Percentiles rank a stretch among this genome's conserved stretches.
Conservation (phyloP, 2,113 vertebrate species). For the Mellivora capensis region DNA sequence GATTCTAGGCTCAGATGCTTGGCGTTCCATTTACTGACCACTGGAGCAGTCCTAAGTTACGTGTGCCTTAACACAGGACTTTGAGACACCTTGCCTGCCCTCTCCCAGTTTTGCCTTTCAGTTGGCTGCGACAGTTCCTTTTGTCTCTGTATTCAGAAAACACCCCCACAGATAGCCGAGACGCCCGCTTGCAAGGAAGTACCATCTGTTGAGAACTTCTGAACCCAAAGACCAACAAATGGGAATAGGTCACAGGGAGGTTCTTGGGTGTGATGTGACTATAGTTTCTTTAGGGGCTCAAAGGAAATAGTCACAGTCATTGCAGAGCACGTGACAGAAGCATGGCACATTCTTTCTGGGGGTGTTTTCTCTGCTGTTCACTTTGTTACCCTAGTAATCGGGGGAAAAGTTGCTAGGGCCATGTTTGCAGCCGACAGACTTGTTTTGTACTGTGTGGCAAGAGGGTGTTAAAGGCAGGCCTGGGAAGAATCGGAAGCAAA, state of each 20-base stretch:
- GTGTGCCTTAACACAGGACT: accelerated
- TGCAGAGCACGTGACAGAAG: neutral
- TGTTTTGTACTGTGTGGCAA: neutral
- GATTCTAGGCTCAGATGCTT: neutral
- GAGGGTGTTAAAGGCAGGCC: slow-evolving; percentile 33
- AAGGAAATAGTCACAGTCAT: neutral
- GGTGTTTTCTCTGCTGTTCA: slow-evolving; percentile 64
- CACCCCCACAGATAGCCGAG: neutral
- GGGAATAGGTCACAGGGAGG: neutral
- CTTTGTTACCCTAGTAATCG: slow-evolving; percentile 45
- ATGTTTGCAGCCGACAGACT: slow-evolving; percentile 53
- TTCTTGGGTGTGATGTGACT: neutral
- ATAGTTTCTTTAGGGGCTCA: neutral
- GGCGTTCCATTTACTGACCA: neutral
- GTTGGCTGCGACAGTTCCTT: neutral
- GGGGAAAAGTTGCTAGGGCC: slow-evolving; percentile 34
- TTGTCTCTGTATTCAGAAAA: neutral
- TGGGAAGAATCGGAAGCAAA: slow-evolving; percentile 19
- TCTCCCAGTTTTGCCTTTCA: neutral
- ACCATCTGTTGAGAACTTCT: neutral
- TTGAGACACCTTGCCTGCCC: neutral
- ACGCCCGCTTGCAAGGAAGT: accelerated
- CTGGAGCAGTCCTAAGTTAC: neutral
- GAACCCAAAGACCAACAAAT: neutral
- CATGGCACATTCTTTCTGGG: neutral